Conservation (phyloP, 2,888 invertebrate species). For the Morinoia aosen region DNA sequence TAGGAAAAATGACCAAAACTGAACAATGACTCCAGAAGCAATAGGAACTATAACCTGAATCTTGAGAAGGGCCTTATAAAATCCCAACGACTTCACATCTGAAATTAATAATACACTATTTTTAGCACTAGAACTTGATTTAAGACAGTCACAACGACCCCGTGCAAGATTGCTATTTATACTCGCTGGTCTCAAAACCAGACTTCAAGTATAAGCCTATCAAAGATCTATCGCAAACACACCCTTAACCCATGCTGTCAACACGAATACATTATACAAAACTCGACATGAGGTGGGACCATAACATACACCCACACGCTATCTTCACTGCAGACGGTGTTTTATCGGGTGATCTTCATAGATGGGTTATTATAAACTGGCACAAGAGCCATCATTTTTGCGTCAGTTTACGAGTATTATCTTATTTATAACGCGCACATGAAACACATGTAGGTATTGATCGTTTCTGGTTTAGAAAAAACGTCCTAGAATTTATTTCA, state of each 20-base stretch:
- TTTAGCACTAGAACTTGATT: background rate
- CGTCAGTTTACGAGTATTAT: background rate
- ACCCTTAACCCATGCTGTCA: conserved; percentile 12
- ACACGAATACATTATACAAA: background rate
- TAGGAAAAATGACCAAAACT: background rate
- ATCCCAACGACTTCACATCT: background rate
- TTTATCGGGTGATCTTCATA: background rate
- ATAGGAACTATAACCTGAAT: background rate
- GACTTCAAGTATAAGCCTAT: background rate
- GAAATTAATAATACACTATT: background rate
- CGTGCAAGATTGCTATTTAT: background rate
- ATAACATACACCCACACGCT: background rate
- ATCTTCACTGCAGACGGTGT: background rate
- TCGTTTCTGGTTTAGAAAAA: background rate
- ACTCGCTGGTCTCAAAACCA: background rate
- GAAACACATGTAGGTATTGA: background rate
- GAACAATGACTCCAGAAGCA: background rate
- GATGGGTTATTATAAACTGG: background rate
- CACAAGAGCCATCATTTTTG: background rate
- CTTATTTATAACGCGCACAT: too few relatives aligned
- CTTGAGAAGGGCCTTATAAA: background rate
- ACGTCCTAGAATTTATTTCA: background rate
- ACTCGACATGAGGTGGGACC: background rate
- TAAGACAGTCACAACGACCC: background rate
- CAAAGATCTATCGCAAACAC: background rate